These are phyloP conservation scores for Otis tarda DNA, from an alignment of 2,113 vertebrate genomes.

Conservation along the genomic window DNA sequence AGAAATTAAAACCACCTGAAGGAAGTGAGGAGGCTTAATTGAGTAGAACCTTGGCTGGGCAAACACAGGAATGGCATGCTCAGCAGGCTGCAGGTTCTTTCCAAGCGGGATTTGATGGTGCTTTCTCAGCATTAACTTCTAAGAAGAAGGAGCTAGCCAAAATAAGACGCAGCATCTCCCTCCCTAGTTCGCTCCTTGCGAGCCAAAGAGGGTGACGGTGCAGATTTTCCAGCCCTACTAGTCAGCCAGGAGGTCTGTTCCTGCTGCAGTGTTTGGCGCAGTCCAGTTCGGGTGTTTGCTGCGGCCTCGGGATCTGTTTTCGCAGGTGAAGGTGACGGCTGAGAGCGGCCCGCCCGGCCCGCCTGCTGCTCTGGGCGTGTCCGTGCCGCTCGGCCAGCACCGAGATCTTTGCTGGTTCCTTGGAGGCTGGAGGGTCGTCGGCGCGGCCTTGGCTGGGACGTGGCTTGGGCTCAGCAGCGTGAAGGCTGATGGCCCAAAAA, in stretches of 20 bases:
- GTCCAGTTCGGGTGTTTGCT: neutral
- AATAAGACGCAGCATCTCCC: neutral
- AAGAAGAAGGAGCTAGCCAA: neutral
- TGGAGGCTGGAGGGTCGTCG: no score
- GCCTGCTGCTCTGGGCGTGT: no score
- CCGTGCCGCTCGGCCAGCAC: no score
- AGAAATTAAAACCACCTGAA: neutral
- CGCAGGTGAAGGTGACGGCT: neutral
- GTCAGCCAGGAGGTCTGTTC: neutral
- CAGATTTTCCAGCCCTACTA: neutral
- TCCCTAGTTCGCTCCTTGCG: neutral
- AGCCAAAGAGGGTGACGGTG: neutral
- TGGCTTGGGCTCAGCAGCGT: no score
- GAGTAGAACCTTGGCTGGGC: neutral
- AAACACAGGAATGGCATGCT: neutral
- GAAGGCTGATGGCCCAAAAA: no score
- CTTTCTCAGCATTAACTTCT: neutral
- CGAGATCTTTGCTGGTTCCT: no score
- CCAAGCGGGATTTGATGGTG: neutral
- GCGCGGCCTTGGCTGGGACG: no score
- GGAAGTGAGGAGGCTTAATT: neutral
- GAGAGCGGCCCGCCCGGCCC: no score
- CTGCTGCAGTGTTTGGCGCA: rapidly evolving
- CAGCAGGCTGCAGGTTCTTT: neutral
- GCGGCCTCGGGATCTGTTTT: neutral